Conservation (phyloP, 37 sponge, comb jelly and placozoan genomes). For the Mnemiopsis leidyi region DNA sequence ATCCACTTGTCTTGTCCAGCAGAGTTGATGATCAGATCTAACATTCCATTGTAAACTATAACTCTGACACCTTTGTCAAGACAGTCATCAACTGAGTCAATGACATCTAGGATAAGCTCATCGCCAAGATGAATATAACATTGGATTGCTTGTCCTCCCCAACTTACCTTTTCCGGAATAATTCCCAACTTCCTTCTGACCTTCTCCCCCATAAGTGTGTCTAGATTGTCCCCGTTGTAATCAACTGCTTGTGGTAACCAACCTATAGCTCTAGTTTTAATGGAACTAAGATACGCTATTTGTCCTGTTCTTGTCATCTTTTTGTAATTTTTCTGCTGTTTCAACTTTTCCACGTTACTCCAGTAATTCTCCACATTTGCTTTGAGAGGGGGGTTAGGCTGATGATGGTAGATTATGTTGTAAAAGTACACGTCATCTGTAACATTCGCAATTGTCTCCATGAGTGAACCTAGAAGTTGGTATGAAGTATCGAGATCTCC, state of each 20-base stretch:
- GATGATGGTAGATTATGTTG: slow-evolving; percentile 51
- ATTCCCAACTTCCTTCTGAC: slow-evolving; percentile 47
- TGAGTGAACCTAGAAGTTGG: neutral
- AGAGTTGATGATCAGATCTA: slow-evolving; percentile 57
- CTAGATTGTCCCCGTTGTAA: slow-evolving; percentile 40
- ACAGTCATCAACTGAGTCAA: slow-evolving; percentile 63
- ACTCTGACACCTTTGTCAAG: neutral
- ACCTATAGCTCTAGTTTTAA: neutral
- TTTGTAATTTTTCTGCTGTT: too few relatives aligned
- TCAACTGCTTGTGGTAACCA: neutral
- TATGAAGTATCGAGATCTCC: neutral
- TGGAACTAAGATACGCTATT: neutral
- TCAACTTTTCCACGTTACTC: neutral
- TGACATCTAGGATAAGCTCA: slow-evolving; percentile 59
- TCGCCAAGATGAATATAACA: neutral
- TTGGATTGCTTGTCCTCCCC: slow-evolving; percentile 38
- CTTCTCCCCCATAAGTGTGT: slow-evolving; percentile 1
- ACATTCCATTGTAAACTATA: slow-evolving; percentile 58
- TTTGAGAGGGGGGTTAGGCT: slow-evolving; percentile 25
- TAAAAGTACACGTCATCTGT: slow-evolving; percentile 62
- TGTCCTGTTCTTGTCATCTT: neutral
- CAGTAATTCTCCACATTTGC: neutral
- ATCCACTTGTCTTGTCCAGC: slow-evolving; percentile 64
- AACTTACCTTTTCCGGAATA: neutral
- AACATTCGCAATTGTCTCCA: neutral